A percentile compares a stretch with the other conserved stretches of the same genome.
These are phyloP conservation scores for Pygocentrus nattereri DNA, from an alignment of 2,797 vertebrate species.

Conservation along the genomic window DNA sequence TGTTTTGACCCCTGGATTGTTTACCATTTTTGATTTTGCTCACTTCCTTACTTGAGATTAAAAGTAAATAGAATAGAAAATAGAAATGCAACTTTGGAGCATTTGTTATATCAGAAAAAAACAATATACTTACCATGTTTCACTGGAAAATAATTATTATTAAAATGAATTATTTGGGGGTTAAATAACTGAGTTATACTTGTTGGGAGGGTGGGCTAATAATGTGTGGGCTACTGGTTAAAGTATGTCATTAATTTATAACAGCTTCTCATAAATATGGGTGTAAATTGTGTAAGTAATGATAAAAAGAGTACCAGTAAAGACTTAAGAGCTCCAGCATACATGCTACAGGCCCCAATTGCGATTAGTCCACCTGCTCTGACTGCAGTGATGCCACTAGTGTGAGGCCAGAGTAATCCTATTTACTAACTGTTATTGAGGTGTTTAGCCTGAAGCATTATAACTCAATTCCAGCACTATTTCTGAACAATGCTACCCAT, in stretches of 20 bases:
- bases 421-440: not conserved
- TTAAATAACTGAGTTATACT: no score
- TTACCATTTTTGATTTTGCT: no score
- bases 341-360: not conserved
- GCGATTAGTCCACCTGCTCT: not conserved
- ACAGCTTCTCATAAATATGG: not conserved
- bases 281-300: no score
- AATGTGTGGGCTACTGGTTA: not conserved
- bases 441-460: not conserved
- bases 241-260: not conserved
- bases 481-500: not conserved
- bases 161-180: no score
- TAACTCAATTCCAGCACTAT: not conserved
- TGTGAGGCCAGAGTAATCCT: not conserved
- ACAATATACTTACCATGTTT: no score
- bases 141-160: no score
- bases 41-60: no score
- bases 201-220: no score
- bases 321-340: not conserved
- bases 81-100: no score
- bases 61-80: no score
- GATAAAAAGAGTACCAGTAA: not conserved
- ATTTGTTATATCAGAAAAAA: no score
- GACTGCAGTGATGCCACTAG: not conserved
- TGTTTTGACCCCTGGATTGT: no score